Evolutionary conservation across 1,140 invertebrate species (phyloP), one percentile per base, ranked within the genome.

Genomic region (Bathynomus jamesi): DNA sequence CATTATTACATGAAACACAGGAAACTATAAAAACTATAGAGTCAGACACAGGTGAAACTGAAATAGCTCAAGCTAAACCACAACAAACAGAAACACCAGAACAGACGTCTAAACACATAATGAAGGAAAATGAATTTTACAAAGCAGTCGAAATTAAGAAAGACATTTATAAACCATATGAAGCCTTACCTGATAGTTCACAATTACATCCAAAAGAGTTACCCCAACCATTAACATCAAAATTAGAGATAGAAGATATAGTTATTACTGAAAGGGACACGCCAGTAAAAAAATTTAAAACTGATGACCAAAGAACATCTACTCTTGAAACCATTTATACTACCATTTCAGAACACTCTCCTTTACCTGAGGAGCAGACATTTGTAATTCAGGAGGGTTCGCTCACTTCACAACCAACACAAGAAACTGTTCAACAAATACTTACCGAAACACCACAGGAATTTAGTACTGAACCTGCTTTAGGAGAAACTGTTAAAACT

Each of bases 331-430:
- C 40, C 40, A 53, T 53, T 1, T 53, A 53, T 53, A 53, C 40
- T 21, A 53, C 40, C 21, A 21, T 53, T 53, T 53, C 40, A 53
- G 40, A 53, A 53, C 40, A 11, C 13, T 53, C 40, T 53, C 21
- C 13, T 5, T 53, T 53, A 53, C 40, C 40, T 53, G 40, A 53
- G 40, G 21, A 21, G 40, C 40, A 53, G 40, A 53, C 40, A 53
- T n/a, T n/a, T n/a, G n/a, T n/a, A n/a, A n/a, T n/a, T n/a, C n/a
- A 30, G 31, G 29, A 67, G 24, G n/a, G 66, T 40, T 70, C 69
- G 70, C 64, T 65, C 61, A 76, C 66, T 61, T 65, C 61, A 53
- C 63, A 66, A 29, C 28, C 31, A 67, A 61, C 67, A 31, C 61
- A 78, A 67, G 69, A 53, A 53, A 53, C 40, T 53, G 40, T 53